A percentile compares a stretch with the other conserved stretches of the same genome.
Evolutionary conservation across 2,113 vertebrate species (phyloP).

Genomic region (Cercocebus atys): DNA sequence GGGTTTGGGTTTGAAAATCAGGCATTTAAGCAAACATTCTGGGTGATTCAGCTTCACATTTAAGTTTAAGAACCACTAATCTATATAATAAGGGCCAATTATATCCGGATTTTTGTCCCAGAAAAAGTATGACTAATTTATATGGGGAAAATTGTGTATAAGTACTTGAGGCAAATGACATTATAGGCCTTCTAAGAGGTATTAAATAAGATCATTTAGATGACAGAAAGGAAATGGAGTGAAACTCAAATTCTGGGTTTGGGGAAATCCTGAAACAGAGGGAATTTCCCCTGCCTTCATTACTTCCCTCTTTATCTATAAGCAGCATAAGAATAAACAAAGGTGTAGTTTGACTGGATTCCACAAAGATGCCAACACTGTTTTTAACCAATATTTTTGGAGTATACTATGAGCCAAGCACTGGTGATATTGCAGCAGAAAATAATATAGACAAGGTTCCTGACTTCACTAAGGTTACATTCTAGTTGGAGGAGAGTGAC

Average conservation of each 20-base stretch:
- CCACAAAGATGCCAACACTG: neutral
- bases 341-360: neutral
- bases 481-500: neutral
- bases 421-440: neutral
- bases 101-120: neutral
- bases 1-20: conserved; percentile 1
- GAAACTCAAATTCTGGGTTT: neutral
- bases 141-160: neutral
- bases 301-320: neutral
- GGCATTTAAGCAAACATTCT: conserved; percentile 13
- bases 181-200: neutral
- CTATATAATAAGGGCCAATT: neutral
- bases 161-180: conserved; percentile 19
- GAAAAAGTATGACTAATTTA: neutral
- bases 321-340: neutral
- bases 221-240: neutral
- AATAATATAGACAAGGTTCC: neutral
- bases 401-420: neutral
- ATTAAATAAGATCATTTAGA: conserved; percentile 20
- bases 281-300: neutral
- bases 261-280: neutral
- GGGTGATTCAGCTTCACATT: conserved; percentile 11
- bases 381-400: neutral
- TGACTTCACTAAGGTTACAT: conserved; percentile 7
- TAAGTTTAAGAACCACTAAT: conserved; percentile 22